Base-by-base conservation (phyloP, 2,888 invertebrate species). In the Trimorus sp. region DNA sequence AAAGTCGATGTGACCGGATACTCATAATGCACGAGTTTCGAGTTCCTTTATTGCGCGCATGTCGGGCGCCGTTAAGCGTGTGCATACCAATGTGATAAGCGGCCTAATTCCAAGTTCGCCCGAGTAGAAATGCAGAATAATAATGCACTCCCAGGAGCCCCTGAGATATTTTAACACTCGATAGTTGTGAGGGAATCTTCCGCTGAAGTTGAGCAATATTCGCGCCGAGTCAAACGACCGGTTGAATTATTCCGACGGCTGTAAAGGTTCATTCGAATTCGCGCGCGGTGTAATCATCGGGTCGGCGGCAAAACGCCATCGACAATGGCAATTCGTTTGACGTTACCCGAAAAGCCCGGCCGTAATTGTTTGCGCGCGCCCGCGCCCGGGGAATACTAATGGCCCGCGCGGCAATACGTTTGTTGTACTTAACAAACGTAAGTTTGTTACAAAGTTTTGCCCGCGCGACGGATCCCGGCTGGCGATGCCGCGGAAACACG, bases 51-150 rank as follows among this genome's bases (percentile, higher is more conserved):
- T 79, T 79, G 75, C 70, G 73, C 75, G 75, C 79, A 70, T 79
- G 79, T 74, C 65, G 65, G 59, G 56, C 45, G 63, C 63, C 59
- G 79, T 73, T 69, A 69, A 79, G 80, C 70, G 75, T 58, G 70
- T 69, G 75, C 80, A 80, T 75, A 75, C 70, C 69, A 58, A 79
- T 75, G 79, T 58, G 79, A 79, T 79, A 79, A 79, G 75, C 70
- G 79, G 70, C 79, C 79, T 76, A 80, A 76, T 80, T 80, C 66
- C 71, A 71, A 80, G 60, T 80, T 76, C 66, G 70, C 42, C 59
- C 54, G 65, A 71, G 75, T 62, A 63, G 59, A 70, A 75, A 79
- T 51, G 74, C 69, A 48, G 80, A 76, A 80, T 80, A 71, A 80
- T 80, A 71, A 80, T 71, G 77, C 65, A 54, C 56, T 60, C 40